Base-by-base conservation (phyloP, 2,797 vertebrate species). In the Darevskia mixta region DNA sequence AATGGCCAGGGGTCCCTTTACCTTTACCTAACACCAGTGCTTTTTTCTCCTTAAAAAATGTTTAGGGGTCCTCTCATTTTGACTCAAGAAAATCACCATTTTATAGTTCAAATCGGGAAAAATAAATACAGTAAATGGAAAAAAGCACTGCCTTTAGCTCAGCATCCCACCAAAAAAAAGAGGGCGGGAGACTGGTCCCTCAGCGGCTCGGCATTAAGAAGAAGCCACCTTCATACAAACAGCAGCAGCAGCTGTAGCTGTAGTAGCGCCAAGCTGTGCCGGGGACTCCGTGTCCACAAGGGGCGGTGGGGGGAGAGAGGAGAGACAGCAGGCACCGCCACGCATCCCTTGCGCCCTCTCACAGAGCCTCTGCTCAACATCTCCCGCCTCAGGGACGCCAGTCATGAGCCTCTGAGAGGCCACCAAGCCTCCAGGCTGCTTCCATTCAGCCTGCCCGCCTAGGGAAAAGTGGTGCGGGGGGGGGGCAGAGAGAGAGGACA, bases 311-410 rank as follows among this genome's bases (percentile, higher is more conserved):
- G 27, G 27, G 6, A 13, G 45, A 49, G 45, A 49, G 45, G 11
- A 49, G 45, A 9, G 2, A 4, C 1, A 73, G 71, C 87, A 11
- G 18, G 49, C 71, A 43, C 88, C 89, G 81, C 85, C 88, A 80
- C 85, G 86, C 91, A 91, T 88, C 86, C 79, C 90, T 66, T 75
- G 41, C 0, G 78, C 25, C 71, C 58, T 0, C 27, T n/a, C 23
- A 2, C 13, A 13, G 41, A 8, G 32, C 32, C 79, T 58, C 61
- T 2, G 2, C 67, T 77, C 91, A 32, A 83, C 91, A 13, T 69
- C 88, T 58, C 72, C 49, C 90, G 75, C 80, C 66, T 10, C 6
- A 25, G 55, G 87, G 85, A 80, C 45, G n/a, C 83, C 91, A 58
- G 66, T 49, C 29, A 58, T 18, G 7, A 35, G 87, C 29, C 11